Base-by-base conservation (phyloP, 2,797 vertebrate genomes). In the Cirrhinus molitorella region DNA sequence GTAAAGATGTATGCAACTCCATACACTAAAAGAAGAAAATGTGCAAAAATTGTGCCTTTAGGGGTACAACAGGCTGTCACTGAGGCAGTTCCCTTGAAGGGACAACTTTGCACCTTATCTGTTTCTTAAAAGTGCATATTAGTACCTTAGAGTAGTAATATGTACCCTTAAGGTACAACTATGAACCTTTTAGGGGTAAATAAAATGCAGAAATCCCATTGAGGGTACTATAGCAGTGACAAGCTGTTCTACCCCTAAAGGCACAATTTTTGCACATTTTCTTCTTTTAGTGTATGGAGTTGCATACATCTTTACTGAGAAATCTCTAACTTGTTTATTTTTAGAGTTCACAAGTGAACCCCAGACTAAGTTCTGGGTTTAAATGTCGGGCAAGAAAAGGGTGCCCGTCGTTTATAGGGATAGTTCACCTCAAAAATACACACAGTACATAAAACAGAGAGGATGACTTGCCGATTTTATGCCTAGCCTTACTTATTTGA, bases 271-370 rank as follows among this genome's bases (percentile, higher is more conserved):
- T 40, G 5, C 19, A 40, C 10, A 2, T 19, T 11, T 31, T 49
- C 9, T 25, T 28, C 3, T 21, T 23, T 25, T 25, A 51, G 23
- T 51, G 9, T 72, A 28, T 12, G 11, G 25, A 37, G 19, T 34
- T 53, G 25, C 17, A 45, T n/a, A 21, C 4, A 25, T 51, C 10
- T 74, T 72, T 11, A 23, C 49, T 75, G 78, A 68, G 55, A 85
- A 49, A 70, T 61, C 55, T 72, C 40, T 59, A 10, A 79, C 55
- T 55, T 40, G 17, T 84, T 51, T 67, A 21, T 61, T 65, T 83
- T 23, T 11, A n/a, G n/a, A 55, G 71, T 86, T 80, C 37, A 65
- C 53, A n/a, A n/a, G n/a, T n/a, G n/a, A n/a, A n/a, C n/a, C n/a
- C n/a, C n/a, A n/a, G n/a, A n/a, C n/a, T n/a, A n/a, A n/a, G n/a